These are phyloP conservation scores for Chloroceryle amazona DNA, from an alignment of 2,797 vertebrate species.

Conservation along the genomic window DNA sequence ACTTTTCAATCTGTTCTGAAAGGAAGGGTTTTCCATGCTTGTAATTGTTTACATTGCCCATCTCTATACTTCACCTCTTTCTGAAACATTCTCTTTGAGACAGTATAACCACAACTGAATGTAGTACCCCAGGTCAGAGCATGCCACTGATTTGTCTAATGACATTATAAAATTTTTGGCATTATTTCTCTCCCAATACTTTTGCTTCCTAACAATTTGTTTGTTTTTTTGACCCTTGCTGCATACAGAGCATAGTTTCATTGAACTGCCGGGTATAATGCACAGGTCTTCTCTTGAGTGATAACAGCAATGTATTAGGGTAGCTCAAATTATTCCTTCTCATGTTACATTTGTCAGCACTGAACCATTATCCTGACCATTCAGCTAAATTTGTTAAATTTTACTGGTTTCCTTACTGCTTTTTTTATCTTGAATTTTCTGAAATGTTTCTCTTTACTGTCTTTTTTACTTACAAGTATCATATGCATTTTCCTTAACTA, in stretches of 20 bases:
- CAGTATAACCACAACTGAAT: constrained; percentile 4
- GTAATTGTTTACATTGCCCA: constrained; percentile 7
- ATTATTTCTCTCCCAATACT: constrained; percentile 3
- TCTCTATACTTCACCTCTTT: background rate
- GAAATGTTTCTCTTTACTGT: background rate
- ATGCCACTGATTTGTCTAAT: constrained; percentile 42
- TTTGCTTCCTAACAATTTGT: constrained; percentile 13
- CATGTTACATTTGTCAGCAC: constrained; percentile 9
- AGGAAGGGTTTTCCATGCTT: background rate
- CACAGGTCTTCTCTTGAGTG: constrained; percentile 4
- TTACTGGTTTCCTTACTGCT: background rate
- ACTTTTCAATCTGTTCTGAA: background rate
- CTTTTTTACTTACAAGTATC: background rate
- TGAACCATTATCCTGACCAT: background rate
- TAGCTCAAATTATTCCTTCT: constrained; percentile 16
- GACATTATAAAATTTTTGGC: constrained; percentile 18
- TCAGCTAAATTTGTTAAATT: background rate
- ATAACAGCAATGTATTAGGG: background rate
- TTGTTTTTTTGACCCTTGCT: constrained; percentile 19
- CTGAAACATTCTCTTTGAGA: background rate
- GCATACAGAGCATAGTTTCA: background rate
- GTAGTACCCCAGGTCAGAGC: background rate
- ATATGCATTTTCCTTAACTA: background rate
- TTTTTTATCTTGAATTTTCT: background rate
- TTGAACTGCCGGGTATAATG: background rate